Base-by-base conservation (phyloP, 2,888 invertebrate genomes). In the Anaspis maculata region DNA sequence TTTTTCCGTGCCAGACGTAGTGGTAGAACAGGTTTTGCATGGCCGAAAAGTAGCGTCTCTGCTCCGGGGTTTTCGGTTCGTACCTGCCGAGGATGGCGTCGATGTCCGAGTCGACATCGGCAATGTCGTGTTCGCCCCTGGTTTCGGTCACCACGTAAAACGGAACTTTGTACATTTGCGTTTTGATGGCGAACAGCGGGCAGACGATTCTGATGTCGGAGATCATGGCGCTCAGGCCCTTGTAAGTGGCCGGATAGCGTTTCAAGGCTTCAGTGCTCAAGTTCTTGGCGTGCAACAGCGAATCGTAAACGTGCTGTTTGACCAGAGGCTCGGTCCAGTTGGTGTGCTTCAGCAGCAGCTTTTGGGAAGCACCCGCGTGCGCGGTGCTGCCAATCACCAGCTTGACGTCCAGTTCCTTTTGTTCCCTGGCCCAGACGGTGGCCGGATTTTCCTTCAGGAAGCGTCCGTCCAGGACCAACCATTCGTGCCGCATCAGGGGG, bases 1-100 rank as follows among this genome's bases (percentile, higher is more conserved):
- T 67, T 43, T 72, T 74, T n/a, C 84, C 87, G 45, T 82, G 77
- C 72, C 81, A 77, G 2, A 87, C 84, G 52, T 76, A 90, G 51
- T 83, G 77, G 62, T 86, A 87, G 63, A 90, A 90, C 15, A 87
- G 64, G 43, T 81, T 78, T 55, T 87, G 86, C 72, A 89, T 83
- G 7, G 86, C 80, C 1, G 80, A 74, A 46, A 83, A 76, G 56
- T 78, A 88, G 11, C 82, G 71, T 24, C 80, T 73, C 56, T 86
- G 84, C 49, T 82, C 80, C 0, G 79, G 76, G 22, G 77, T 77
- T 48, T 76, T 76, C 0, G 82, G 78, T 38, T 79, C 77, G 49
- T 82, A 85, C 22, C 51, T 73, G 1, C 83, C 86, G 26, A 90
- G 71, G 46, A 90, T 88, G 1, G 87, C 87, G 56, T 90, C 90